phyloP scores from a whole-genome alignment of 2,888 invertebrate species.

The Agrypnus murinus region DNA sequence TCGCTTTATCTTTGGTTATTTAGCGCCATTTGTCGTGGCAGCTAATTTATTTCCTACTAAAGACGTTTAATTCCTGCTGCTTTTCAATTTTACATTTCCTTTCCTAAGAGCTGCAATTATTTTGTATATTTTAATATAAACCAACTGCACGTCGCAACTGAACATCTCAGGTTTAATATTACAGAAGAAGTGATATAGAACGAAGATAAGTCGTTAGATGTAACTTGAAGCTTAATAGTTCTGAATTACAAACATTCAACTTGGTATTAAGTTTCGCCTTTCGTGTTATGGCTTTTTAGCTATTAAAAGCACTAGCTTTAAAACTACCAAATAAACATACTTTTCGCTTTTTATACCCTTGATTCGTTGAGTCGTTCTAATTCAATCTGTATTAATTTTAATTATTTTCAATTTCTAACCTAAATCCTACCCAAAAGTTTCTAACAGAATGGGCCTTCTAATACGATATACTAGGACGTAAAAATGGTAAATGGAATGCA shows the following conservation, averaged over 20 bases:
- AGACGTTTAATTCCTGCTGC: constrained; percentile 59
- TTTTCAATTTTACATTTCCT: constrained; percentile 60
- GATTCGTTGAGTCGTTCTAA: too few relatives aligned
- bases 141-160: constrained; percentile 10
- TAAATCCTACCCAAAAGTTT: too few relatives aligned
- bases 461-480: too few relatives aligned
- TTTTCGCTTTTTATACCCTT: too few relatives aligned
- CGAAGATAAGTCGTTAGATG: constrained; percentile 20
- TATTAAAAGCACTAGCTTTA: background rate
- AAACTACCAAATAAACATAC: too few relatives aligned
- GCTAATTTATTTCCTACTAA: constrained; percentile 61
- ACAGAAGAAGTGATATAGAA: background rate
- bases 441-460: too few relatives aligned
- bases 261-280: constrained; percentile 44
- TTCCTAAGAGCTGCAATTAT: constrained; percentile 58
- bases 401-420: too few relatives aligned
- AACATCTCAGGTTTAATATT: background rate
- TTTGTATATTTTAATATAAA: constrained; percentile 44
- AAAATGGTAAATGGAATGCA: too few relatives aligned
- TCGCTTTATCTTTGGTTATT: constrained; percentile 60
- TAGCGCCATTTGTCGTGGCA: constrained; percentile 60
- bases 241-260: constrained; percentile 26
- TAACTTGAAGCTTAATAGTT: constrained; percentile 23
- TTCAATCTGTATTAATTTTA: too few relatives aligned
- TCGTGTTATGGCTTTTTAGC: constrained; percentile 29